Base-by-base conservation (phyloP, 37 sponge, comb jelly and placozoan species). In the Spongilla lacustris region DNA sequence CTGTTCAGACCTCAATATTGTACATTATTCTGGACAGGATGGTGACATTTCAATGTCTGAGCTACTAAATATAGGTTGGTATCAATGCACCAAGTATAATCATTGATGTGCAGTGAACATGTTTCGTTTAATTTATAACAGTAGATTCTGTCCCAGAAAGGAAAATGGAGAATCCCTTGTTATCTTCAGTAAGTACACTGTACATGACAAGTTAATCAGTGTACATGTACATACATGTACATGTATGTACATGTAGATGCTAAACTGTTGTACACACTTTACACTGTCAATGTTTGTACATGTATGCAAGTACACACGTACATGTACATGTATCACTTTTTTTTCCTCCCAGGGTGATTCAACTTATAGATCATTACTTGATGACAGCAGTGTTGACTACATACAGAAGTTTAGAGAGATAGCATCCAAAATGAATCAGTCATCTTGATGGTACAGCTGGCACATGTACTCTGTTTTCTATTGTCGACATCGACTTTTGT, bases 351-450 rank as follows among this genome's bases (percentile, higher is more conserved):
- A 82, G 82, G 72, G 22, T 24, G 82, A 82, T 46, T 46, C 82
- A 0, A 82, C 82, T 12, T 82, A 30, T 29, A 46, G 87, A 9
- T 79, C 87, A 38, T 48, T 86, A 5, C 23, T 86, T 21, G 87
- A 86, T 48, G 87, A 86, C 23, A 86, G 19, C 74, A 86, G 87
- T 86, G 81, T 86, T 36, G 87, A 86, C 66, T 86, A 86, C 66
- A 79, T 86, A 21, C 79, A 78, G 27, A 86, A 71, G 29, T 86
- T 86, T 48, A 72, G 36, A 71, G 87, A 86, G 2, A 31, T 86
- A 66, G 87, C 87, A 49, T 86, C 87, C 21, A 22, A 27, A 46
- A 86, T 86, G 87, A 74, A 79, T 32, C 80, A 79, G 28, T 50
- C 80, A 17, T 76, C 77, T 2, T 38, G 23, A 32, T 35, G 12